Evolutionary conservation across 2,113 vertebrate species (phyloP), one percentile per base, ranked within the genome.

Genomic region (Thamnophis sirtalis): DNA sequence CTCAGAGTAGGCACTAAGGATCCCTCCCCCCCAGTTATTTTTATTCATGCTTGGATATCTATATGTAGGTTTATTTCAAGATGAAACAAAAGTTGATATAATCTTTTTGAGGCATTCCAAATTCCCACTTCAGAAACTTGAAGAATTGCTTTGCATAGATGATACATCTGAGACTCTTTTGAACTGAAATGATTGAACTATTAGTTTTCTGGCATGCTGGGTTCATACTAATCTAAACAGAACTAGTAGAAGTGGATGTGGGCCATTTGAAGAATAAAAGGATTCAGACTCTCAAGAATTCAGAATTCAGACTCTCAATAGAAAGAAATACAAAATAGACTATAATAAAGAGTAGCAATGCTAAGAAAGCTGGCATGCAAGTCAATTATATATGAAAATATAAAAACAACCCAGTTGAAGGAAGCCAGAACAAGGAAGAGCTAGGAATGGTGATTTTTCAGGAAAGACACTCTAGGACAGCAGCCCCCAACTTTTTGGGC

Each of bases 131-230:
- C 48, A 92, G 80, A 92, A n/a, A 56, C 73, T 60, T 13, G 84
- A 85, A 85, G 54, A 89, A 92, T 50, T 92, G 73, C 33, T 92
- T 92, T 92, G 91, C 80, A 92, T 92, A 89, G 89, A 92, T 89
- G 55, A 33, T 21, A 86, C 91, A 63, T 86, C 26, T 38, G 91
- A 89, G 88, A 86, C 49, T 80, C 88, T 88, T 92, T 92, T 89
- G 91, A 86, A 92, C 55, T 80, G 89, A 60, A 89, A 43, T 51
- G 87, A 92, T 28, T 84, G 87, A 89, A 92, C 58, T 84, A 89
- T 92, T 86, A 92, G 88, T 49, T 85, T 80, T 92, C 91, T 86
- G 55, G 28, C 91, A 92, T 92, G 91, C 55, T 92, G 91, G 88
- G 88, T 63, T 63, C 55, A 56, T 73, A 86, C 48, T 86, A 89